A percentile compares a stretch with the other conserved stretches of the same genome.
Evolutionary conservation across 2,888 invertebrate species (phyloP).

Genomic region (Theretra japonica): DNA sequence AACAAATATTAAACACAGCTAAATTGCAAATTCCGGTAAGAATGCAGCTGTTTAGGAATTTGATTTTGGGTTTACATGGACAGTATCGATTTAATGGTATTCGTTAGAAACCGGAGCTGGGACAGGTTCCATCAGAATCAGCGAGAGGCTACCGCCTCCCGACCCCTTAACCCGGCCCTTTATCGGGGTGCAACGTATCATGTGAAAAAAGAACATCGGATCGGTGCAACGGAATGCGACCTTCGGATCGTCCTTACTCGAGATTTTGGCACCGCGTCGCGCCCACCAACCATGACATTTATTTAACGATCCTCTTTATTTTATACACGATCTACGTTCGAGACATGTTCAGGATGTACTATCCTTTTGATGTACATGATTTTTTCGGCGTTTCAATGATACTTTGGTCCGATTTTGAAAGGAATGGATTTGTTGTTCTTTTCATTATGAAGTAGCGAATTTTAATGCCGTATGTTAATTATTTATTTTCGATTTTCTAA

Average conservation of each 20-base stretch:
- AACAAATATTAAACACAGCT: background rate
- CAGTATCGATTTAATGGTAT: slow-evolving; percentile 22
- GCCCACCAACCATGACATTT: slow-evolving; percentile 70
- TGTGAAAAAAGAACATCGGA: slow-evolving; percentile 53
- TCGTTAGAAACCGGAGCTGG: slow-evolving; percentile 32
- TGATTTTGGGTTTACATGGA: background rate
- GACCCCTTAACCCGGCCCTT: slow-evolving; percentile 44
- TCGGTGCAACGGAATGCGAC: slow-evolving; percentile 63
- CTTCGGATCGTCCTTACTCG: slow-evolving; percentile 72
- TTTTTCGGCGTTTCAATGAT: background rate
- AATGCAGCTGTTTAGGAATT: background rate
- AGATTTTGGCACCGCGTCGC: slow-evolving; percentile 64
- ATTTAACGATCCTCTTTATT: slow-evolving; percentile 35
- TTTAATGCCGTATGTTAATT: too few species aligned
- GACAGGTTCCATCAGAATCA: slow-evolving; percentile 39
- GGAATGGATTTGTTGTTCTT: background rate
- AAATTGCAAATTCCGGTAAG: background rate
- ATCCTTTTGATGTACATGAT: background rate
- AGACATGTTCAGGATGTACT: slow-evolving; percentile 17
- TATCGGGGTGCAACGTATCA: slow-evolving; percentile 57
- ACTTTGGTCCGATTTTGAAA: background rate
- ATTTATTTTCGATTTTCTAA: too few species aligned
- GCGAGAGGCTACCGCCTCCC: slow-evolving; percentile 35
- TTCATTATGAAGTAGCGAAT: too few species aligned
- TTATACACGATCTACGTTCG: slow-evolving; percentile 12